Base-by-base conservation (phyloP, 2,888 invertebrate species). In the Enchytraeus crypticus region DNA sequence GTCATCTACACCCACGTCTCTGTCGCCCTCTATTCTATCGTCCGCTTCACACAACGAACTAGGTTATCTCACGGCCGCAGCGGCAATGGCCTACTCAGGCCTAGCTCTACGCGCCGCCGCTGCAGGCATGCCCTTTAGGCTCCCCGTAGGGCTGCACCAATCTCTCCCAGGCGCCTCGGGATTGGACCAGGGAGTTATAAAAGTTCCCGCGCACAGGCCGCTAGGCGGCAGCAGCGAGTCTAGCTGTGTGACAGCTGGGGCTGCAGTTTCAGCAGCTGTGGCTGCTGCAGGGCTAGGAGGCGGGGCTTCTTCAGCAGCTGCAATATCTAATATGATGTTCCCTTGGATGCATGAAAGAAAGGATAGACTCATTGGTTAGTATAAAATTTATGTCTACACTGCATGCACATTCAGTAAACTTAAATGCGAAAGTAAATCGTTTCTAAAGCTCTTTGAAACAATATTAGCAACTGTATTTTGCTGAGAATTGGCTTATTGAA, bases 271-370 rank as follows among this genome's bases (percentile, higher is more conserved):
- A n/a, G n/a, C n/a, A n/a, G n/a, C n/a, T n/a, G n/a, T n/a, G n/a
- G n/a, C n/a, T n/a, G 29, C 46, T 11, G 58, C 14, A 1, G 27
- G 34, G 38, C 33, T 18, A n/a, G 27, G 27, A 26, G 34, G 23
- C 4, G 21, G 26, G 23, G 21, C 38, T 5, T 27, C 34, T 3
- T 34, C 55, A 2, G 55, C 38, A 3, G 55, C 55, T 23, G 43
- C 33, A n/a, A 26, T 54, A n/a, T 34, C 55, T 32, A 38, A 59
- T 5, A 56, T 64, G 49, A 64, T 69, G 71, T 74, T 59, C 70
- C 75, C 69, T 1, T 77, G 76, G 76, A 69, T 75, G 57, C 74
- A 76, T 56, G 71, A 74, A 45, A 63, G 75, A 46, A 68, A 74
- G 57, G 76, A 77, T 62, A 66, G 75, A 56, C 71, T 74, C 57